Base-by-base conservation (phyloP, 1,140 invertebrate species). In the Rhyacophila brunnea region DNA sequence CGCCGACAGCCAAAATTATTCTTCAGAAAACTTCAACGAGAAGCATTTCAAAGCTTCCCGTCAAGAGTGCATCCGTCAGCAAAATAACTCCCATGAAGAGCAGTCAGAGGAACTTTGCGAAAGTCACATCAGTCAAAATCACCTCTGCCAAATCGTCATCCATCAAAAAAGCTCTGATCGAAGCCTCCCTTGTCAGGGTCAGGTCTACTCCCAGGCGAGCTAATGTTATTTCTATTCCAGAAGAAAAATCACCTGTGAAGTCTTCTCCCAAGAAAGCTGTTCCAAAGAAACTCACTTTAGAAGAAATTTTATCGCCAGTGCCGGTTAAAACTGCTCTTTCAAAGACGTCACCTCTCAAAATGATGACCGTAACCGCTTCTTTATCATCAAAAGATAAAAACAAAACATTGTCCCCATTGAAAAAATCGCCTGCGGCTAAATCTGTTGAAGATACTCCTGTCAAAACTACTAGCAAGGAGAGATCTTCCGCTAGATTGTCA, bases 241-340 rank as follows among this genome's bases (percentile, higher is more conserved):
- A 55, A 36, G 43, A 55, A 9, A 53, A 17, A 13, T 40, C 23
- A 13, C 35, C 36, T 1, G 18, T 40, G 1, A 35, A 53, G 6
- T 14, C 23, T 10, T 1, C 40, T 44, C 17, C 18, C 1, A 53
- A 23, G n/a, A 58, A 50, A 50, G 18, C 38, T 58, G 40, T 18
- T n/a, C 23, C 45, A 15, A 47, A 43, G 35, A 55, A 55, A 42
- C 46, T 57, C 2, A 20, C 28, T 5, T 18, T 57, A 3, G 54
- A 40, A 28, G 43, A 36, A 7, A 15, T 17, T 36, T 17, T 28
- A 35, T 19, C 11, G 11, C 35, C 10, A 1, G 14, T n/a, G n/a
- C n/a, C 23, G 1, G 35, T 51, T 13, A 19, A 51, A 38, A 19
- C 14, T 32, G 18, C 34, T 14, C 6, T 11, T 11, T 13, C 32